Evolutionary conservation across 1,140 invertebrate species (phyloP), one percentile per base, ranked within the genome.

Genomic region (Condylostylus longicornis): DNA sequence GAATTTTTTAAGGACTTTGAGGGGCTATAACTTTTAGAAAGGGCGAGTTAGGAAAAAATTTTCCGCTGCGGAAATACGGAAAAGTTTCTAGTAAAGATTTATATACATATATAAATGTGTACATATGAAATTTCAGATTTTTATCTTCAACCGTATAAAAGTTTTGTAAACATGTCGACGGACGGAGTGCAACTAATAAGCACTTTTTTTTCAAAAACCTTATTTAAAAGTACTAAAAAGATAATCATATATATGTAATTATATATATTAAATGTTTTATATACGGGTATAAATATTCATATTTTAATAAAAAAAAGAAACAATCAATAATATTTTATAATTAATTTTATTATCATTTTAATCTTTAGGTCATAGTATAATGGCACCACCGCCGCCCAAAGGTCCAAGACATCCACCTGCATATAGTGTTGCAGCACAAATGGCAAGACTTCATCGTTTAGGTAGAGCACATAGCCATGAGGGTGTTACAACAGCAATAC

Each of bases 381-480:
- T 34, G 18, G 52, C 53, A 48, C 31, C 45, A 61, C 51, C 37
- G 45, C 68, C 70, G 51, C 68, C 68, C 55, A 64, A 69, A 48
- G 66, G 65, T 55, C 68, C 70, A 46, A 63, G 66, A 41, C 72
- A 76, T 53, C 77, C 77, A 19, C 76, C 77, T 42, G 73, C 77
- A 27, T 84, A 83, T 64, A 76, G 72, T 48, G 70, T 82, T 27
- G 79, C 79, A 22, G 77, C 79, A n/a, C 79, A 84, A 54, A 77
- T 84, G 68, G 78, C 80, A 23, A 66, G 74, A 38, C 67, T 81
- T 42, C 77, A 82, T 56, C 71, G 79, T 41, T 65, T 85, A 35
- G 80, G 79, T 41, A 69, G 82, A 50, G 81, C 82, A n/a, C 79
- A 84, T 65, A 83, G 81, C 40, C 80, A 85, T 54, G 82, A 87